A percentile compares a stretch with the other conserved stretches of the same genome.
phyloP scores from a whole-genome alignment of 2,113 vertebrate genomes.

The Brachyhypopomus occidentalis region DNA sequence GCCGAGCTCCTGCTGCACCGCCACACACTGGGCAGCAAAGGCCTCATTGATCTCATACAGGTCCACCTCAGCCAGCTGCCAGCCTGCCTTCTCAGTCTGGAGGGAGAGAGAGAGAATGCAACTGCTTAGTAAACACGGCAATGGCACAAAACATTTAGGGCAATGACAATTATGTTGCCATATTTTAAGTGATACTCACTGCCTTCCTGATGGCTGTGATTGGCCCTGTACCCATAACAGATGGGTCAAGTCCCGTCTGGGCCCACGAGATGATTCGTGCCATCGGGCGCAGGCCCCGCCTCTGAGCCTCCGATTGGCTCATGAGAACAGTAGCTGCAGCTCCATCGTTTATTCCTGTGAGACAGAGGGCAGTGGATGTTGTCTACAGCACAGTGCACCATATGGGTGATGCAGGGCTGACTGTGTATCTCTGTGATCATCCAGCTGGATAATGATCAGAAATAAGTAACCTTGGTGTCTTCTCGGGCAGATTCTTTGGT shows the following conservation, averaged over 20 bases:
- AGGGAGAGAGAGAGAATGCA: conserved; percentile 27
- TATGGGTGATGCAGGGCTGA: neutral
- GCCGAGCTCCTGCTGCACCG: conserved; percentile 86
- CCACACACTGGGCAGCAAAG: conserved; percentile 83
- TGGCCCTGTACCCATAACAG: conserved; percentile 91
- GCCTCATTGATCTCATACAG: conserved; percentile 97
- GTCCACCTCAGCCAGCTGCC: conserved; percentile 88
- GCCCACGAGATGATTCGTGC: conserved; percentile 86
- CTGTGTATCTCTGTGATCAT: neutral
- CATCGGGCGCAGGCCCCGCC: conserved; percentile 81
- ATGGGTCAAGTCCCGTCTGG: conserved; percentile 90
- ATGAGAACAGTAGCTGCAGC: conserved; percentile 92
- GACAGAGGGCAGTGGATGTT: conserved; percentile 8
- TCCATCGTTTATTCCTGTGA: conserved; percentile 89
- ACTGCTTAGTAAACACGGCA: neutral
- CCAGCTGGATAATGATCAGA: neutral
- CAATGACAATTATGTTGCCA: neutral
- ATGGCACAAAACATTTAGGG: neutral
- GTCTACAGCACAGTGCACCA: neutral
- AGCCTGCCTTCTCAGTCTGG: conserved; percentile 89
- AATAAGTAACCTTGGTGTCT: neutral
- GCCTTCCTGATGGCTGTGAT: conserved; percentile 90
- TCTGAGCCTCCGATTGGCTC: conserved; percentile 85
- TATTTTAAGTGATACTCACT: conserved; percentile 76
- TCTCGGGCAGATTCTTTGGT: neutral